Evolutionary conservation across 2,113 vertebrate species (phyloP).

Genomic region (Dinomys branickii): DNA sequence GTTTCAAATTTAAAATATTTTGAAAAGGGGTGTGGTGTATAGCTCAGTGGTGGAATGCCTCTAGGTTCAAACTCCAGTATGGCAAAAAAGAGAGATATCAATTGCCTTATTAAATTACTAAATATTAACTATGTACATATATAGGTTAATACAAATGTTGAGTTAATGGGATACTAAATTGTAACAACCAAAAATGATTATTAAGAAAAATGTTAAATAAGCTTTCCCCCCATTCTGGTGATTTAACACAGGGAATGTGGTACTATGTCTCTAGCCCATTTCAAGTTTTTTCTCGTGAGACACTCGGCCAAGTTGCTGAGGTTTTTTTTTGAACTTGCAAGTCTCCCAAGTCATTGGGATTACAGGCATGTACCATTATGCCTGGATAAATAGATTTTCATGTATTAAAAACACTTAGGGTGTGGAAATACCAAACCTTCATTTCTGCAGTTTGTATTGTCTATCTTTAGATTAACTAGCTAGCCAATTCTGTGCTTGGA

Average conservation of each 20-base stretch:
- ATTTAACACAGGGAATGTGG: background rate
- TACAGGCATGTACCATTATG: background rate
- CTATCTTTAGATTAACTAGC: background rate
- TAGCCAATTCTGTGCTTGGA: background rate
- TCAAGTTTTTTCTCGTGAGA: background rate
- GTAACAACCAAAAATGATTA: background rate
- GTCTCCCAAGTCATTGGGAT: background rate
- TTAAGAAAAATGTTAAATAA: background rate
- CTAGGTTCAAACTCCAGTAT: background rate
- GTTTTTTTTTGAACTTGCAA: background rate
- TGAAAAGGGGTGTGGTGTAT: background rate
- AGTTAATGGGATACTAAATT: background rate
- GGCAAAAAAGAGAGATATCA: background rate
- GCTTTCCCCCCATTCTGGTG: background rate
- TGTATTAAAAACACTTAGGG: background rate
- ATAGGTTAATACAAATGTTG: background rate
- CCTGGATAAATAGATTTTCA: background rate
- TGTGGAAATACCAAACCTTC: conserved; percentile 10
- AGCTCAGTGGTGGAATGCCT: background rate
- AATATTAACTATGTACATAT: conserved; percentile 14
- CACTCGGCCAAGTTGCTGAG: background rate
- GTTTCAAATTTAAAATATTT: background rate
- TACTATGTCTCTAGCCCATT: background rate
- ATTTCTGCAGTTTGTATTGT: background rate
- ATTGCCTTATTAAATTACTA: background rate